These are phyloP conservation scores for Noctua pronuba DNA, from an alignment of 2,888 invertebrate species.

Conservation along the genomic window DNA sequence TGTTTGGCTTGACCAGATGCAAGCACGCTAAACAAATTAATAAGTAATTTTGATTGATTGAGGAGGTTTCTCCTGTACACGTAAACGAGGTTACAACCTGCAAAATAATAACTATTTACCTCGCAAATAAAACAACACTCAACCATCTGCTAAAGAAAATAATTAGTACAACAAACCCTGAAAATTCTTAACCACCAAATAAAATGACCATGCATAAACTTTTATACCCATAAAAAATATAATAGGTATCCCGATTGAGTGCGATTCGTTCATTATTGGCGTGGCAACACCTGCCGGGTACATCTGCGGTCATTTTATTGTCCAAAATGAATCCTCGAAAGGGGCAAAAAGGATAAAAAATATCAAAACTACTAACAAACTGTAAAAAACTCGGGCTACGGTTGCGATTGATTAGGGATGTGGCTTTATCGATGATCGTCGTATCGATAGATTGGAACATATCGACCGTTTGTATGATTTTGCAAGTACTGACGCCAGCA, in stretches of 20 bases:
- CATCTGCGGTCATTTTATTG: conserved; percentile 86
- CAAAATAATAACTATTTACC: conserved; percentile 2
- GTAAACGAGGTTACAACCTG: background rate
- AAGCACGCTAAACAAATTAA: background rate
- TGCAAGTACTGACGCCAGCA: background rate
- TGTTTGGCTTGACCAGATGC: background rate
- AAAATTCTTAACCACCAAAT: conserved; percentile 65
- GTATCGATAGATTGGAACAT: conserved; percentile 30
- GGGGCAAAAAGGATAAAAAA: conserved; percentile 75
- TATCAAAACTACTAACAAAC: conserved; percentile 67
- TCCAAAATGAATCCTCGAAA: conserved; percentile 78
- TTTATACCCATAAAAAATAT: conserved; percentile 68
- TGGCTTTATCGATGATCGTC: conserved; percentile 17
- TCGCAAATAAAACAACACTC: conserved; percentile 36
- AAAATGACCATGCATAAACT: conserved; percentile 70
- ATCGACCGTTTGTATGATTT: background rate
- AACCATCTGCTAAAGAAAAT: conserved; percentile 61
- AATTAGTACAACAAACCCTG: conserved; percentile 73
- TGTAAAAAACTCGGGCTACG: conserved; percentile 58
- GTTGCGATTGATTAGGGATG: conserved; percentile 57
- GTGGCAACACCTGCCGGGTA: conserved; percentile 79
- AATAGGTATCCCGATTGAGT: conserved; percentile 55
- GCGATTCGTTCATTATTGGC: conserved; percentile 62
- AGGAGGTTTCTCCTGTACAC: background rate
- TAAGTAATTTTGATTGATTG: background rate